These are phyloP conservation scores for Pteria penguin DNA, from an alignment of 2,888 invertebrate species.

Conservation along the genomic window DNA sequence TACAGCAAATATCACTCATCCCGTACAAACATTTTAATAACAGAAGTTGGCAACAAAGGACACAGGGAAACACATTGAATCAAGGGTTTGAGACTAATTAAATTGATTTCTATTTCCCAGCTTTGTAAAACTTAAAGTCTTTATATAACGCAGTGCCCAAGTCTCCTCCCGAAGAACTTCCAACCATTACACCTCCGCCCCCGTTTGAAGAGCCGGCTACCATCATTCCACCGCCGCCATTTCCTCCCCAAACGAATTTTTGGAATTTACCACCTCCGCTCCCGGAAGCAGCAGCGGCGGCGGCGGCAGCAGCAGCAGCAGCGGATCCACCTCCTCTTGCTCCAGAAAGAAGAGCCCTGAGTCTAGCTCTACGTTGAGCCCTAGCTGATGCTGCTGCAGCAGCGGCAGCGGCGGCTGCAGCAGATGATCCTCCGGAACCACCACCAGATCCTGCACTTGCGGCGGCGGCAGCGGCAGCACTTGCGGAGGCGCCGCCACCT, in stretches of 20 bases:
- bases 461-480: slow-evolving; percentile 1
- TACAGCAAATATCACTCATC: too few species aligned
- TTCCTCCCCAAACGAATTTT: not conserved
- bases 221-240: not conserved
- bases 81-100: too few species aligned
- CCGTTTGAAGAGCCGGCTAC: not conserved
- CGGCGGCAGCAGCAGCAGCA: not conserved
- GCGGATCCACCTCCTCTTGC: not conserved
- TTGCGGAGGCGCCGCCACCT: not conserved
- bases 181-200: not conserved
- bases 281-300: not conserved
- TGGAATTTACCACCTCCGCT: not conserved
- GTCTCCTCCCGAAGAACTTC: not conserved
- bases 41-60: too few species aligned
- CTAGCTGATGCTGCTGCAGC: slow-evolving; percentile 3
- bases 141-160: not conserved
- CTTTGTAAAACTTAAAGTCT: not conserved
- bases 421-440: not conserved
- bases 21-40: too few species aligned
- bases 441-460: not conserved
- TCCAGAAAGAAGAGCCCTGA: not conserved
- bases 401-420: slow-evolving; percentile 10
- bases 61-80: too few species aligned
- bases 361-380: slow-evolving; percentile 1
- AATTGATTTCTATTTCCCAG: too few species aligned